Base-by-base conservation (phyloP, 2,797 vertebrate species). In the Eremophila alpestris region DNA sequence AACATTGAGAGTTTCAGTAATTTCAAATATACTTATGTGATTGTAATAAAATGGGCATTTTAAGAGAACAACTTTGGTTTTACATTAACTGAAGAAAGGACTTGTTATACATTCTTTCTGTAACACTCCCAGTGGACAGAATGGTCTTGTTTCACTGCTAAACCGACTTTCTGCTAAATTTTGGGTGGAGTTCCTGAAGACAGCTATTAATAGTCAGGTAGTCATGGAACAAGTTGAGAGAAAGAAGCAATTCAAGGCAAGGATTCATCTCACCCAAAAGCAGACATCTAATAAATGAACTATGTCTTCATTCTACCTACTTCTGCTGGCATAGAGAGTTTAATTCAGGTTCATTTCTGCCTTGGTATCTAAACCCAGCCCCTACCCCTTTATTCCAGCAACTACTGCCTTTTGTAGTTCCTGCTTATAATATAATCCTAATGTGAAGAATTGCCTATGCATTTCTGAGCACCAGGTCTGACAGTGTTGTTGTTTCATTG, bases 161-260 rank as follows among this genome's bases (percentile, higher is more conserved):
- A 56, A 26, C 22, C 56, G 76, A 52, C 41, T 30, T 80, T 10
- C 65, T 74, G 16, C 24, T 26, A 41, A 26, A 63, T 30, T 90
- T 75, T 73, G 45, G 32, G 55, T 82, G 46, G 45, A 68, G 60
- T 27, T 91, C 32, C 49, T 13, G 4, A 84, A 75, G 49, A 68
- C 11, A 43, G 8, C 30, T 83, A 16, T 43, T 74, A 59, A 74
- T 23, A 48, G 74, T 22, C 15, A 59, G 27, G 22, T 56, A 29
- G 21, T 15, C 0, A 2, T 40, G 13, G 32, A 76, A 54, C 3
- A 52, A 80, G 15, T 20, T 0, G 0, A 77, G 48, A 78, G 21
- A 63, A 84, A 71, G 40, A 87, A 27, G 46, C 9, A 58, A 34
- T 79, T 79, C 40, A 93, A 64, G 34, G 26, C 16, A 71, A 78